Conservation (phyloP, 2,797 vertebrate species). For the Lindbergichthys nudifrons region DNA sequence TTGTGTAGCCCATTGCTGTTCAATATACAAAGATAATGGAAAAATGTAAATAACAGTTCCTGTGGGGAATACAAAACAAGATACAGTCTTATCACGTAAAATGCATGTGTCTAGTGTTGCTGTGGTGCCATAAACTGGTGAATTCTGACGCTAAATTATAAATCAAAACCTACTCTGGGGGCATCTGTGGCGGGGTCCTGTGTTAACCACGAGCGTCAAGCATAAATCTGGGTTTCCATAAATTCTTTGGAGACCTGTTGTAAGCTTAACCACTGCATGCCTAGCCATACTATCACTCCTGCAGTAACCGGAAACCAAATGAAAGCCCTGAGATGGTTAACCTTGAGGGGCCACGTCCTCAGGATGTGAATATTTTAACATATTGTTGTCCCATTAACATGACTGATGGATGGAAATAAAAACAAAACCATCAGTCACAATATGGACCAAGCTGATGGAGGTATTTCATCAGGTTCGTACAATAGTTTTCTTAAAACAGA, state of each 20-base stretch:
- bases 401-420: background rate
- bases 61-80: constrained; percentile 10
- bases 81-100: background rate
- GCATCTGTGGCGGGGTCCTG: background rate
- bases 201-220: background rate
- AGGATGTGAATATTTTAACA: constrained; percentile 18
- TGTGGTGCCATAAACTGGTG: background rate
- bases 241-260: background rate
- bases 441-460: background rate
- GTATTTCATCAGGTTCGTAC: background rate
- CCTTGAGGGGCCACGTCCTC: background rate
- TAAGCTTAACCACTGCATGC: background rate
- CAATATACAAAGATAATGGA: background rate
- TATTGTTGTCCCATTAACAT: background rate
- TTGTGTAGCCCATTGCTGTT: background rate
- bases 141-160: constrained; percentile 14
- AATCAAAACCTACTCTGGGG: background rate
- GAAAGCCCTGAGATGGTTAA: background rate
- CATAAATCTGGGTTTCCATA: constrained; percentile 3
- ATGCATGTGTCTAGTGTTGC: background rate
- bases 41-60: background rate
- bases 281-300: background rate
- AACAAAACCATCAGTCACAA: background rate
- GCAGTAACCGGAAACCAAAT: background rate
- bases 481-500: background rate